Evolutionary conservation across 1,140 invertebrate genomes (phyloP), one percentile per base, ranked within the genome.

Genomic region (Orussus abietinus): DNA sequence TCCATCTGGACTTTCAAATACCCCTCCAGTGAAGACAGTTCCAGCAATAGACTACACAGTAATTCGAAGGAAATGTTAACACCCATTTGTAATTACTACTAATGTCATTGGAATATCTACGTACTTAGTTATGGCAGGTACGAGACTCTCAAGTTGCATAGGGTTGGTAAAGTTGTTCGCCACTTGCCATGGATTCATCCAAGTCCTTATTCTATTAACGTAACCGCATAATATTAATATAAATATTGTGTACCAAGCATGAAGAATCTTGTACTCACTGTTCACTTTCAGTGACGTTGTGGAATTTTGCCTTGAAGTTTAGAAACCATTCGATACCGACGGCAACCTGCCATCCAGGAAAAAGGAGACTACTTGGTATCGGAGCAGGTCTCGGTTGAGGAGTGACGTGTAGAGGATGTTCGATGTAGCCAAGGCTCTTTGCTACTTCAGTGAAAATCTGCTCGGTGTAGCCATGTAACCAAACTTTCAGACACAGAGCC

Each of bases 131-230:
- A 80, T 73, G 34, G 68, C 64, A 29, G 74, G 72, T 28, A 80
- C 43, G 10, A 81, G 59, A 46, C 75, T 77, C 44, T 82, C 77
- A 10, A 84, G 67, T 53, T 85, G 81, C 69, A 81, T 78, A 0
- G 82, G 80, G 62, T 82, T 82, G 3, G 78, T 82, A 44, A 80
- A 83, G 47, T 76, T 77, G 45, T 79, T 79, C 18, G 74, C 63
- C 12, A 84, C 59, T 64, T 85, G 83, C 82, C 82, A 84, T 4
- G 75, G 72, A 64, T 84, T 84, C 61, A 85, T 66, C 82, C 82
- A 85, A 0, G 82, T 81, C 47, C 74, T 62, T 35, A 84, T 76
- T 55, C 83, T 84, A 11, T 22, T 13, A 48, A 20, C 38, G 13
- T 46, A 5, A 28, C 26, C 30, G 15, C 6, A 43, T 10, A 28